Percentiles rank a stretch among this genome's conserved stretches.
These are phyloP conservation scores for Diorhabda carinulata DNA, from an alignment of 1,140 invertebrate species.

Conservation along the genomic window DNA sequence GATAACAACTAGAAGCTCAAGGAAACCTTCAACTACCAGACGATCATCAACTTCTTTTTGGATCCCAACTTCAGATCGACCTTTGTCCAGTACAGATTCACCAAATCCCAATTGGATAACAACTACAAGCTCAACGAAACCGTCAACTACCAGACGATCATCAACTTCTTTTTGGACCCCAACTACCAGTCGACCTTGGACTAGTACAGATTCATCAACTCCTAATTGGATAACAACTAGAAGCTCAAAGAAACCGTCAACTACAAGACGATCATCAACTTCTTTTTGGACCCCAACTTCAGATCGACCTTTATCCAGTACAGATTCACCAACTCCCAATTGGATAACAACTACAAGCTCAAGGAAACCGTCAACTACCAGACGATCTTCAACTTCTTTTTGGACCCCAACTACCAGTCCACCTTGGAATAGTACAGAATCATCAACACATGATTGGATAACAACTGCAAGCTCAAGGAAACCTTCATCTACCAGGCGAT, in stretches of 20 bases:
- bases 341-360: too few relatives aligned
- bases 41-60: not conserved
- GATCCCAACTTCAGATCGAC: not conserved
- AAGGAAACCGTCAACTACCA: too few relatives aligned
- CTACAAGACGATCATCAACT: not conserved
- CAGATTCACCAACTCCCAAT: too few relatives aligned
- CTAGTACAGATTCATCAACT: not conserved
- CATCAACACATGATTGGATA: not conserved
- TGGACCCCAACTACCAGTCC: not conserved
- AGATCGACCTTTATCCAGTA: too few relatives aligned
- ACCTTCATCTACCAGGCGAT: not conserved
- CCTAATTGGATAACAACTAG: not conserved
- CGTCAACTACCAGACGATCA: too few relatives aligned
- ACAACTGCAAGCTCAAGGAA: too few relatives aligned
- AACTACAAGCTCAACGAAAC: too few relatives aligned
- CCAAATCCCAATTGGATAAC: too few relatives aligned
- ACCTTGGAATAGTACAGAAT: not conserved
- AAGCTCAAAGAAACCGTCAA: not conserved
- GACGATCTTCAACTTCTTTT: too few relatives aligned
- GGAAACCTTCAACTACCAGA: not conserved
- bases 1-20: too few relatives aligned
- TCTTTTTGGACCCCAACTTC: not conserved
- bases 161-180: too few relatives aligned
- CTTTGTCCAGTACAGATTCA: too few relatives aligned
- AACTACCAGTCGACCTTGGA: not conserved